Evolutionary conservation across 2,113 vertebrate genomes (phyloP).

Genomic region (Saccopteryx bilineata): DNA sequence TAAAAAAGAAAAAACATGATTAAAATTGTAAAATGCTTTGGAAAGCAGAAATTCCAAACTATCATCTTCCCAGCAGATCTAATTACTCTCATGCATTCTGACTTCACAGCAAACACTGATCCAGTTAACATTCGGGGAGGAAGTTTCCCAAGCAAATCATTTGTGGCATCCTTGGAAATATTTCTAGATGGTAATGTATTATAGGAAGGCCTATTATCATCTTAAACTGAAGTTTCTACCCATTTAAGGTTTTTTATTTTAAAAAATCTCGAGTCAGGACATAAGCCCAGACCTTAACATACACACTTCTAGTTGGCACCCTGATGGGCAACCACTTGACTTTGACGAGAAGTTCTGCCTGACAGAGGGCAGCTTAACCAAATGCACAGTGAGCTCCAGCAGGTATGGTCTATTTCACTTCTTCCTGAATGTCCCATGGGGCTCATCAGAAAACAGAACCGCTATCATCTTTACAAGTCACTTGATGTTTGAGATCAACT

Average conservation of each 20-base stretch:
- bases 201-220: conserved; percentile 1
- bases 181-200: conserved; percentile 57
- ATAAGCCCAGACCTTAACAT: background rate
- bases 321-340: background rate
- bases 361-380: background rate
- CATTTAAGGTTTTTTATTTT: conserved; percentile 6
- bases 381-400: background rate
- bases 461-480: background rate
- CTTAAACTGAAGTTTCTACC: background rate
- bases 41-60: conserved; percentile 77
- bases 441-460: background rate
- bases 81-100: conserved; percentile 77
- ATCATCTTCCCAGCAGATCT: conserved; percentile 74
- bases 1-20: conserved; percentile 24
- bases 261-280: conserved; percentile 40
- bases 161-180: conserved; percentile 71
- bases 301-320: background rate
- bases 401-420: background rate
- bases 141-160: conserved; percentile 75
- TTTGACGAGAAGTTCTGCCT: background rate
- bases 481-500: background rate
- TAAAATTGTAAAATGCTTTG: conserved; percentile 83
- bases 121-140: conserved; percentile 38
- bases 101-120: conserved; percentile 76
- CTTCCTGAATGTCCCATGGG: background rate